phyloP scores from a whole-genome alignment of 2,888 invertebrate species.

The Drosophila percnosoma region DNA sequence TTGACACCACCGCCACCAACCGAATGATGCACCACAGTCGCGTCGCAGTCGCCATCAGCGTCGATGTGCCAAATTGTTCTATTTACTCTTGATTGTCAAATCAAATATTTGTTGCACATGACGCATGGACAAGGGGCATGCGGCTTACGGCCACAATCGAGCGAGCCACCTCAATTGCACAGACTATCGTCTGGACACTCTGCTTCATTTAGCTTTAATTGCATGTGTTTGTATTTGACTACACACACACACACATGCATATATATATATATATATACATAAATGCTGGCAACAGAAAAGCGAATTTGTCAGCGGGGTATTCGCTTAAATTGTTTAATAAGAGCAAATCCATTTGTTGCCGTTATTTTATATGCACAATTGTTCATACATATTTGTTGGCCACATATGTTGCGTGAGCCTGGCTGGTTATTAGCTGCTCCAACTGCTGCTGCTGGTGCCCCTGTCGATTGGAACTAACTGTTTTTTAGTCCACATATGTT shows the following conservation, averaged over 20 bases:
- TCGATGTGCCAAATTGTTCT: constrained; percentile 68
- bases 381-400: not conserved
- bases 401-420: constrained; percentile 1
- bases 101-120: constrained; percentile 67
- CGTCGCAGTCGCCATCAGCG: constrained; percentile 1
- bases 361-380: not conserved
- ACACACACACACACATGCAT: constrained; percentile 6
- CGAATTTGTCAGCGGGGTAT: constrained; percentile 11
- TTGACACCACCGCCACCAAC: constrained; percentile 48
- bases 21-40: constrained; percentile 14
- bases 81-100: constrained; percentile 74
- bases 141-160: not conserved
- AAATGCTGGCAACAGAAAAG: constrained; percentile 35
- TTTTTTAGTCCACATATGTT: not conserved
- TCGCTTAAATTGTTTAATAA: constrained; percentile 27
- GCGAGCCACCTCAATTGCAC: not conserved
- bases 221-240: constrained; percentile 16
- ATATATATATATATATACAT: constrained; percentile 6
- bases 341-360: constrained; percentile 18
- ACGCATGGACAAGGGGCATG: constrained; percentile 22
- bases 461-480: not conserved
- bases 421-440: constrained; percentile 1
- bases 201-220: constrained; percentile 47
- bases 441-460: not conserved
- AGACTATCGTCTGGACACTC: not conserved